Evolutionary conservation across 1,140 invertebrate species (phyloP).

Genomic region (Venustaconcha ellipsiformis): DNA sequence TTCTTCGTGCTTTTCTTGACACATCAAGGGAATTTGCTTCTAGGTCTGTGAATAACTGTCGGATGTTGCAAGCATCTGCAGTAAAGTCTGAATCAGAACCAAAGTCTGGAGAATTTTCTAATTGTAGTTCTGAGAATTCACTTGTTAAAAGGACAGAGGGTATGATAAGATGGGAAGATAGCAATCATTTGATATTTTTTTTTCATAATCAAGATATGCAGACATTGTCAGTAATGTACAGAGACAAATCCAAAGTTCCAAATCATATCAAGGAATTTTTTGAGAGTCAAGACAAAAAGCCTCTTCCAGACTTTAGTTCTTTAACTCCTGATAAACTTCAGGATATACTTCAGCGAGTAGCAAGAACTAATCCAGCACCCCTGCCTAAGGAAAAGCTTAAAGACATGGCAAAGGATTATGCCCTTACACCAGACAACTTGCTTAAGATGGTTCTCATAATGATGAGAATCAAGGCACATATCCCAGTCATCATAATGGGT

Average conservation of each 20-base stretch:
- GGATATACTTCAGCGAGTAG: conserved; percentile 27
- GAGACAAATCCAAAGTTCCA: conserved; percentile 26
- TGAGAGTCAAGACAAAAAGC: conserved; percentile 29
- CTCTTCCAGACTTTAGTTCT: conserved; percentile 16
- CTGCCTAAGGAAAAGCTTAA: neutral
- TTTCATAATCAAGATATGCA: conserved; percentile 36
- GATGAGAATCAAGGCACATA: conserved; percentile 34
- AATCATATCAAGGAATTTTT: conserved; percentile 28
- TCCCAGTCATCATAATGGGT: conserved; percentile 61
- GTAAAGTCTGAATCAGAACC: neutral
- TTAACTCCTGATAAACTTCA: conserved; percentile 17
- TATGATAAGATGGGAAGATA: conserved; percentile 35
- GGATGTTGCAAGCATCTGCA: conserved; percentile 7
- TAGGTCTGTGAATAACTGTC: conserved; percentile 28
- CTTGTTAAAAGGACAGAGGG: conserved; percentile 16
- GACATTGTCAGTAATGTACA: conserved; percentile 36
- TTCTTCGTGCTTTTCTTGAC: conserved; percentile 21
- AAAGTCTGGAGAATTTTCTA: neutral
- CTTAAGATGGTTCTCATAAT: conserved; percentile 49
- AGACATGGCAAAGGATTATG: conserved; percentile 30
- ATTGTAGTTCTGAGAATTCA: neutral
- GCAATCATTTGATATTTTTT: conserved; percentile 34
- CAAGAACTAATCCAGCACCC: conserved; percentile 11
- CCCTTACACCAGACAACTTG: conserved; percentile 44
- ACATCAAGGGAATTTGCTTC: conserved; percentile 33